Evolutionary conservation across 2,797 vertebrate species (phyloP).

Genomic region (Arnoldichthys spilopterus): DNA sequence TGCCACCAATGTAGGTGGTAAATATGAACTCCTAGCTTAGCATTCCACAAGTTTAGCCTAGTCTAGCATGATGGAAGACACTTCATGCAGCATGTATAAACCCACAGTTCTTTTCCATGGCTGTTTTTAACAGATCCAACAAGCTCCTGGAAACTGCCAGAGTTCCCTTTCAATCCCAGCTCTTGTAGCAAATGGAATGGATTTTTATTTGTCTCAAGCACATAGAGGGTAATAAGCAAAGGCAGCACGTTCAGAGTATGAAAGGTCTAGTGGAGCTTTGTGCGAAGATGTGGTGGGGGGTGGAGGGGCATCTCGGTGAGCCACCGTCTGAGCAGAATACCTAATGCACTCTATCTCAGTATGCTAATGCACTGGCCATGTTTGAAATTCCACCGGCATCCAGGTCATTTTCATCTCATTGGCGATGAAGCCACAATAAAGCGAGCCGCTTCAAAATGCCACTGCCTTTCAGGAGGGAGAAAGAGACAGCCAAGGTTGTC

Average conservation of each 20-base stretch:
- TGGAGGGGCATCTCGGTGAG: slow-evolving; percentile 11
- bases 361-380: slow-evolving; percentile 57
- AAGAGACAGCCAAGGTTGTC: slow-evolving; percentile 50
- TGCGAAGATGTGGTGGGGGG: slow-evolving; percentile 41
- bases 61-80: neutral
- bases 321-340: slow-evolving; percentile 61
- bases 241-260: slow-evolving; percentile 43
- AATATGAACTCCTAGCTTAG: slow-evolving; percentile 7
- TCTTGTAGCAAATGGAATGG: slow-evolving; percentile 29
- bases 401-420: slow-evolving; percentile 64
- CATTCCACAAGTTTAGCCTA: neutral
- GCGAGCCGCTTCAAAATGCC: slow-evolving; percentile 53
- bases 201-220: slow-evolving; percentile 44
- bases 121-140: slow-evolving; percentile 26
- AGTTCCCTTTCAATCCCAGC: slow-evolving; percentile 13
- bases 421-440: slow-evolving; percentile 61
- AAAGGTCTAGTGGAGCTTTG: slow-evolving; percentile 55
- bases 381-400: slow-evolving; percentile 66
- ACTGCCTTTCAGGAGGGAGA: slow-evolving; percentile 41
- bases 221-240: slow-evolving; percentile 51
- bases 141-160: neutral
- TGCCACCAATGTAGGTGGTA: slow-evolving; percentile 9
- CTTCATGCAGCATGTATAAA: neutral
- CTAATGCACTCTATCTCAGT: slow-evolving; percentile 61
- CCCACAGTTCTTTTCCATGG: neutral